Base-by-base conservation (phyloP, 1,140 invertebrate species). In the Drosophila sechellia region DNA sequence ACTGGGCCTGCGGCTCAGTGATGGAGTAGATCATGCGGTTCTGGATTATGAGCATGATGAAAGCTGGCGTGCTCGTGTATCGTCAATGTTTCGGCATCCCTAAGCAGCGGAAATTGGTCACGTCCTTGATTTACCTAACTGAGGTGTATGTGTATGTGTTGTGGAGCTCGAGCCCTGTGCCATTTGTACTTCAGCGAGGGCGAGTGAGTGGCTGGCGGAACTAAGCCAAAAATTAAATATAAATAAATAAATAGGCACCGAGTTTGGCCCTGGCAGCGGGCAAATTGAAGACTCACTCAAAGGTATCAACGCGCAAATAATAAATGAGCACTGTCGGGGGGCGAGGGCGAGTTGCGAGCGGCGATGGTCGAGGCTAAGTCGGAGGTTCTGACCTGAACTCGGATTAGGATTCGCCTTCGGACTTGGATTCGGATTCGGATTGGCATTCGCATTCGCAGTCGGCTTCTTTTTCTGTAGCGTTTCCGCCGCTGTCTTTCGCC, bases 291-390 rank as follows among this genome's bases (percentile, higher is more conserved):
- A 76, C 83, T 86, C 65, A 79, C 69, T 81, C 75, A 64, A 79
- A 87, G 83, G 87, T 86, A 87, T 86, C 83, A 86, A 87, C 83
- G 75, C 79, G 87, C 87, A 86, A 86, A 86, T 86, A 86, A 68
- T 81, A 81, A 76, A 86, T 87, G 79, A 76, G 46, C 13, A 11
- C 8, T 20, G 43, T 17, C 43, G 35, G 27, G 2, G 31, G 2
- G 2, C 8, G 31, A 8, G 31, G 43, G 43, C 43, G 35, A 39
- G 2, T 8, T 0, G 2, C 31, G 8, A 8, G 31, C 40, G 46
- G 54, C 3, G 10, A 25, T n/a, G 20, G 22, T 37, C 27, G 27
- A 10, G 31, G 31, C 6, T 10, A 2, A 31, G 31, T 31, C 6
- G 40, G 53, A 69, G 59, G 50, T 53, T 54, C 66, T 60, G 61